A percentile compares a stretch with the other conserved stretches of the same genome.
Evolutionary conservation across 2,113 vertebrate species (phyloP).

Genomic region (Pseudois nayaur): DNA sequence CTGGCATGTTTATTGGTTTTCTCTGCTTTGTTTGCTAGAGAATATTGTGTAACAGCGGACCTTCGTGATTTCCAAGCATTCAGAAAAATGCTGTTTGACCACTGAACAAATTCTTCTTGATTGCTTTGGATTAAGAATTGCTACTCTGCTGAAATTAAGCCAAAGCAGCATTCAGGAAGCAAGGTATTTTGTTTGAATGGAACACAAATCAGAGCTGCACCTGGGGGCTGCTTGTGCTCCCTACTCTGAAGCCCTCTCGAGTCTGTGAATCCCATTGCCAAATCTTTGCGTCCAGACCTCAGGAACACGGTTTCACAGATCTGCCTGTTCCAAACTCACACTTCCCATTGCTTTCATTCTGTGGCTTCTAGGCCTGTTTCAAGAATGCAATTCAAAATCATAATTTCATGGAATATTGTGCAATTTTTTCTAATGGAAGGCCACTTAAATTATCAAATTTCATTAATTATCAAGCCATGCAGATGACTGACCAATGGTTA

Average conservation of each 20-base stretch:
- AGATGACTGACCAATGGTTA: not conserved
- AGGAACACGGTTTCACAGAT: slow-evolving; percentile 17
- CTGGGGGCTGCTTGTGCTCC: not conserved
- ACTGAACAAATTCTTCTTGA: slow-evolving; percentile 48
- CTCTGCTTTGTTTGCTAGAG: not conserved
- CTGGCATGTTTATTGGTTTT: not conserved
- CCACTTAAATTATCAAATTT: slow-evolving; percentile 41
- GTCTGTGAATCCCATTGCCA: not conserved
- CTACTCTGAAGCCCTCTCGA: not conserved
- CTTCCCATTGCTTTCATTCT: slow-evolving; percentile 32
- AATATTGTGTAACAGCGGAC: slow-evolving; percentile 23
- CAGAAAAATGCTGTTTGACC: slow-evolving; percentile 51
- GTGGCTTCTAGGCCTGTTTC: slow-evolving; percentile 36
- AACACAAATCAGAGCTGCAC: slow-evolving; percentile 40
- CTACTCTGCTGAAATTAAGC: slow-evolving; percentile 54
- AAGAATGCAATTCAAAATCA: slow-evolving; percentile 60
- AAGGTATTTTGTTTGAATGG: slow-evolving; percentile 47
- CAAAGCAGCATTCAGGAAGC: slow-evolving; percentile 46
- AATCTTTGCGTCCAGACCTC: slow-evolving; percentile 48
- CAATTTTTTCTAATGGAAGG: slow-evolving; percentile 48
- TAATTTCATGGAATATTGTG: slow-evolving; percentile 59
- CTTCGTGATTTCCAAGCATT: slow-evolving; percentile 40
- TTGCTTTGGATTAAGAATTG: slow-evolving; percentile 57
- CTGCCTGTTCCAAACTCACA: slow-evolving; percentile 4
- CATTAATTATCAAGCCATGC: slow-evolving; percentile 21